Percentiles rank a stretch among this genome's conserved stretches.
phyloP scores from a whole-genome alignment of 1,140 invertebrate species.

The Papilio machaon region DNA sequence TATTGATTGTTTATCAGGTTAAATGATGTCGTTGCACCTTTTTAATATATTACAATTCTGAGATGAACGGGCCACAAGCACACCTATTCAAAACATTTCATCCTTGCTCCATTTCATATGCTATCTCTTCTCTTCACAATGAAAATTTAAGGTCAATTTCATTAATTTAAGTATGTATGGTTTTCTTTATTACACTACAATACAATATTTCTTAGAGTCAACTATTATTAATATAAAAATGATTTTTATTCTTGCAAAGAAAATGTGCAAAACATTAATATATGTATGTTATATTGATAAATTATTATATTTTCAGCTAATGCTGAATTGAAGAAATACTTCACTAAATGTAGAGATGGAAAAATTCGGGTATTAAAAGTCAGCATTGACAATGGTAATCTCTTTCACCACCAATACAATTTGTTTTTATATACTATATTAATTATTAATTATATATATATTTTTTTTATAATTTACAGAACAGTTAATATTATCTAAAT shows the following conservation, averaged over 20 bases:
- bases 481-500: constrained; percentile 87
- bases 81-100: not conserved
- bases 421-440: not conserved
- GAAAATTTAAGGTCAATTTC: not conserved
- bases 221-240: not conserved
- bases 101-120: no score
- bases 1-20: constrained; percentile 14
- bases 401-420: not conserved
- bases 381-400: constrained; percentile 92
- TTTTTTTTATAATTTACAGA: constrained; percentile 83
- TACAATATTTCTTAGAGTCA: not conserved
- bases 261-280: not conserved
- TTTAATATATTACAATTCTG: not conserved
- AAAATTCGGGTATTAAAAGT: constrained; percentile 92
- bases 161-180: not conserved
- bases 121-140: no score
- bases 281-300: constrained; percentile 19
- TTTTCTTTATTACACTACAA: not conserved
- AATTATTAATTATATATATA: constrained; percentile 38
- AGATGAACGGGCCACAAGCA: not conserved
- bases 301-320: constrained; percentile 86
- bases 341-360: constrained; percentile 91
- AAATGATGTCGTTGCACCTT: not conserved
- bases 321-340: constrained; percentile 90
- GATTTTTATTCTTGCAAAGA: not conserved